Conservation (phyloP, 2,113 vertebrate genomes). For the Laticauda colubrina region DNA sequence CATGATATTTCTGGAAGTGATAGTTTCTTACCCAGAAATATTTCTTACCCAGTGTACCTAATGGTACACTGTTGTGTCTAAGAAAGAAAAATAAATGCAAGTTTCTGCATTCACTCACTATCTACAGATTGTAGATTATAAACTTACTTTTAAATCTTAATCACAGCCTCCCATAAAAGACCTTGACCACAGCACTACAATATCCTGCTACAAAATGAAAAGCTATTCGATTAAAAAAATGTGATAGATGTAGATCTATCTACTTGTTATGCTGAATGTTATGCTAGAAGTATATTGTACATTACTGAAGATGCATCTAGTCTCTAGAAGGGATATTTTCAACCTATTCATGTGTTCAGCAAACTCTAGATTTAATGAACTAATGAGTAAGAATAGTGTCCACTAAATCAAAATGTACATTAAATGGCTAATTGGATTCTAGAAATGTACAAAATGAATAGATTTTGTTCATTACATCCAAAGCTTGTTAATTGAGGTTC, state of each 20-base stretch:
- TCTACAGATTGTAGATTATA: background rate
- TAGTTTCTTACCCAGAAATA: background rate
- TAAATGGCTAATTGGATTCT: background rate
- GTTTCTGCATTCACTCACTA: background rate
- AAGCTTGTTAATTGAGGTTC: background rate
- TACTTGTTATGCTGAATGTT: background rate
- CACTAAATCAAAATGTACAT: background rate
- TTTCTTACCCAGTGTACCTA: background rate
- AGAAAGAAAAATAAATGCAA: no score
- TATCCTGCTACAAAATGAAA: background rate
- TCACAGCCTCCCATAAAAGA: background rate
- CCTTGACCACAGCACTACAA: background rate
- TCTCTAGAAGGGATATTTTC: background rate
- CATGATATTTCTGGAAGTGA: background rate
- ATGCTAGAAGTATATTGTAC: background rate
- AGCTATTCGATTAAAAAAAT: background rate
- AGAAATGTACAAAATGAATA: background rate
- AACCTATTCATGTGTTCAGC: background rate
- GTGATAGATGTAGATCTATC: background rate
- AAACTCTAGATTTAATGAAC: background rate
- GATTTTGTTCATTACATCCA: background rate
- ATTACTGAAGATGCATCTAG: fast-evolving
- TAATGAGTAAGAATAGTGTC: background rate
- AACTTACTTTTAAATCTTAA: background rate
- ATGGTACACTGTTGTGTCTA: background rate